Evolutionary conservation across 2,888 invertebrate genomes (phyloP).

Genomic region (Camponotus fellah): DNA sequence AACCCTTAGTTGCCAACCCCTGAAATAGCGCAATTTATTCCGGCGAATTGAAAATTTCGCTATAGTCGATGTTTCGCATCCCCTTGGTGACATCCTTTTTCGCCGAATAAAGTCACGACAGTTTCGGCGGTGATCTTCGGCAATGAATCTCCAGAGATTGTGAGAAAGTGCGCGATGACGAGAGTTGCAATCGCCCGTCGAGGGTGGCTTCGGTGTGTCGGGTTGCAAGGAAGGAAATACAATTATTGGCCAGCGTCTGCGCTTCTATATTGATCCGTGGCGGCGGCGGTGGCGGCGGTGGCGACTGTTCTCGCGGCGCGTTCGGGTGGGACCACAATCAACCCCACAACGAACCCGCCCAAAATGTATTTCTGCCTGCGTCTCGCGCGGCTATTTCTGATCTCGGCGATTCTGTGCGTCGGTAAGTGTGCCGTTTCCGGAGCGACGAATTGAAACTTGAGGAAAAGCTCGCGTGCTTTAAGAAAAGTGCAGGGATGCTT

Average conservation of each 20-base stretch:
- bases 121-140: neutral
- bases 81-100: neutral
- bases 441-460: neutral
- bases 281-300: slow-evolving; percentile 60
- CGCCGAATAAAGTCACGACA: neutral
- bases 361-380: slow-evolving; percentile 82
- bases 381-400: slow-evolving; percentile 79
- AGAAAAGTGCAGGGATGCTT: neutral
- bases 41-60: slow-evolving; percentile 16
- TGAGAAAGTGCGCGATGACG: slow-evolving; percentile 11
- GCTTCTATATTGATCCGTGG: slow-evolving; percentile 80
- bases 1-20: slow-evolving; percentile 37
- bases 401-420: slow-evolving; percentile 82
- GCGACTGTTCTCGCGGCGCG: slow-evolving; percentile 37
- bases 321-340: slow-evolving; percentile 68
- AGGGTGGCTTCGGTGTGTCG: slow-evolving; percentile 43
- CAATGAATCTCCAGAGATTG: neutral
- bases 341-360: slow-evolving; percentile 63
- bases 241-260: slow-evolving; percentile 75
- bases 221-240: slow-evolving; percentile 76
- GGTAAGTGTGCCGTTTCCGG: slow-evolving; percentile 75
- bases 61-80: neutral
- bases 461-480: neutral
- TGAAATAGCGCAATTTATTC: slow-evolving; percentile 26
- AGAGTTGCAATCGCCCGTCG: neutral